Conservation (phyloP, 2,797 vertebrate species). For the Fundulus diaphanus region DNA sequence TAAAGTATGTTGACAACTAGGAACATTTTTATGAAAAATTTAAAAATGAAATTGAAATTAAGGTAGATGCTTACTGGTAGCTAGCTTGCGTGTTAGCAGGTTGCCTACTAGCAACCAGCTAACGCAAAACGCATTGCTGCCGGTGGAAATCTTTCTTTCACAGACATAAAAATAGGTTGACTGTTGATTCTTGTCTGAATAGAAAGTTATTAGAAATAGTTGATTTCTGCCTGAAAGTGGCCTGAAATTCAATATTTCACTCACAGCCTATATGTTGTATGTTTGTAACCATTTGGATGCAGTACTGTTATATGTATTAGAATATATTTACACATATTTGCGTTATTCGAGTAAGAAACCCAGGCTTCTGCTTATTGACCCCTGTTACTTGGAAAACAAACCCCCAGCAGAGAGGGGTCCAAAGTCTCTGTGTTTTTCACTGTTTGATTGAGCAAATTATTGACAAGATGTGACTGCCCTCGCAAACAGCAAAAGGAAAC, state of each 20-base stretch:
- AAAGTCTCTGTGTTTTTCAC: slow-evolving; percentile 63
- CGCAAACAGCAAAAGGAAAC: slow-evolving; percentile 24
- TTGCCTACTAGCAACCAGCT: not conserved
- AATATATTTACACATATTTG: not conserved
- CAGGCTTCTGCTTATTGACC: slow-evolving; percentile 35
- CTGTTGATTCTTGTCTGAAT: not conserved
- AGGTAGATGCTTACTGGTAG: too few species aligned
- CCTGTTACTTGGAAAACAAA: slow-evolving; percentile 36
- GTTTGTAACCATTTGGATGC: not conserved
- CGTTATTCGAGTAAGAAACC: not conserved
- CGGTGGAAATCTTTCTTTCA: not conserved
- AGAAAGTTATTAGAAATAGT: not conserved
- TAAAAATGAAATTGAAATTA: too few species aligned
- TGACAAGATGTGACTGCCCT: slow-evolving; percentile 56
- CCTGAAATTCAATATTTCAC: not conserved
- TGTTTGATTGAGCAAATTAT: slow-evolving; percentile 75
- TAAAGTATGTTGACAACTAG: not conserved
- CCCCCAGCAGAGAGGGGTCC: slow-evolving; percentile 66
- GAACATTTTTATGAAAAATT: not conserved
- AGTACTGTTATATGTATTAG: not conserved
- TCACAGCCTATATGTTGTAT: not conserved
- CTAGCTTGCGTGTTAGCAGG: too few species aligned
- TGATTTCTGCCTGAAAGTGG: not conserved
- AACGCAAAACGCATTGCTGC: not conserved
- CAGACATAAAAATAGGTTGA: not conserved